phyloP scores from a whole-genome alignment of 2,797 vertebrate genomes.

The Gambelia wislizenii region DNA sequence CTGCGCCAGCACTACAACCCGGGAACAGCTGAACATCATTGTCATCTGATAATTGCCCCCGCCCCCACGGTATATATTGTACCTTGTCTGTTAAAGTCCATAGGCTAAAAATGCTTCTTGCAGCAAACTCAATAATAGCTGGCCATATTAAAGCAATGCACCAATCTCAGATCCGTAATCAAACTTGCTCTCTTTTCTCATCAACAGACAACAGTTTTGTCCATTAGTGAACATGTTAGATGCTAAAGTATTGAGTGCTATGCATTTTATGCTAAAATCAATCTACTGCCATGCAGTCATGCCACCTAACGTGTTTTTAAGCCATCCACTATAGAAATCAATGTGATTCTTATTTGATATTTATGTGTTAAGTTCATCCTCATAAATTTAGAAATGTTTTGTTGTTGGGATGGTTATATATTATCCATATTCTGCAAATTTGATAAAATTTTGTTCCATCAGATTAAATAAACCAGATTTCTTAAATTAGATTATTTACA shows the following conservation, averaged over 20 bases:
- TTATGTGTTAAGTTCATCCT: constrained; percentile 85
- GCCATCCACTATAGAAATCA: constrained; percentile 90
- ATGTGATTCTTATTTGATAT: constrained; percentile 90
- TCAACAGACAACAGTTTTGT: constrained; percentile 84
- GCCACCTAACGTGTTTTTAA: constrained; percentile 96
- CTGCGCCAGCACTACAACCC: too few relatives aligned
- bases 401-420: constrained; percentile 85
- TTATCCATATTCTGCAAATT: constrained; percentile 85
- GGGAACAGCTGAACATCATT: too few relatives aligned
- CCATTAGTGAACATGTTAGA: constrained; percentile 80
- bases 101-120: constrained; percentile 65
- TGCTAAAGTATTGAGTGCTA: constrained; percentile 83
- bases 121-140: constrained; percentile 67
- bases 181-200: constrained; percentile 83
- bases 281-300: constrained; percentile 89
- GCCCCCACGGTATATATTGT: too few relatives aligned
- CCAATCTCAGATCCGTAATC: constrained; percentile 70
- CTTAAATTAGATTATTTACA: constrained; percentile 67
- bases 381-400: constrained; percentile 92
- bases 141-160: constrained; percentile 69
- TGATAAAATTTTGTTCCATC: constrained; percentile 86
- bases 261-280: constrained; percentile 90
- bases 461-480: constrained; percentile 85
- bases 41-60: too few relatives aligned
- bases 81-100: too few relatives aligned